phyloP scores from a whole-genome alignment of 2,113 vertebrate species.

The Platysternon megacephalum region DNA sequence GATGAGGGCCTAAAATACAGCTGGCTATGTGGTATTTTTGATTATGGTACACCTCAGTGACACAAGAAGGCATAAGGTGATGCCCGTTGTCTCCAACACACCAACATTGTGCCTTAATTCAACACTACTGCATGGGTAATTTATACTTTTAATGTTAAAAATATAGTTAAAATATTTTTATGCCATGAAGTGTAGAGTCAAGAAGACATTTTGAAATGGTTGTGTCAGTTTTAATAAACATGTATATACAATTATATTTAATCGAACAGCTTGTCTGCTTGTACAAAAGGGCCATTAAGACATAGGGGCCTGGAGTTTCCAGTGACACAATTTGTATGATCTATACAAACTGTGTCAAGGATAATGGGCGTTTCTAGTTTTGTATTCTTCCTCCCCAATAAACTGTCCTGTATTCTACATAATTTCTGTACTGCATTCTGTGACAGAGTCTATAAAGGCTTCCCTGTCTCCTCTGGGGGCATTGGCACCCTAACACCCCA shows the following conservation, averaged over 20 bases:
- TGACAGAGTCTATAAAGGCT: neutral
- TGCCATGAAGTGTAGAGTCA: neutral
- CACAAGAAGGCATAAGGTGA: neutral
- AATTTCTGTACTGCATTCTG: neutral
- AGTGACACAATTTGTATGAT: neutral
- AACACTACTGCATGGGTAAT: neutral
- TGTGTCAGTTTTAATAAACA: neutral
- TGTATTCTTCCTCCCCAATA: neutral
- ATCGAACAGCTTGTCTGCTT: neutral
- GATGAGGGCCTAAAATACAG: neutral
- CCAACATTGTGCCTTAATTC: neutral
- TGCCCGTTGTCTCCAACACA: neutral
- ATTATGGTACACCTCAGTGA: neutral
- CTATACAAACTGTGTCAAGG: neutral
- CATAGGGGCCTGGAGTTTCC: neutral
- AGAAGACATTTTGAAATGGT: neutral
- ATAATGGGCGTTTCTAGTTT: neutral
- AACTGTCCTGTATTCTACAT: neutral
- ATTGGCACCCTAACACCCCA: neutral
- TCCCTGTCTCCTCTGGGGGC: neutral
- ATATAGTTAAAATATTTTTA: neutral
- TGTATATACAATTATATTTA: neutral
- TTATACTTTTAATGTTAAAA: neutral
- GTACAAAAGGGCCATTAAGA: neutral
- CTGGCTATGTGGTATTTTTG: neutral